Evolutionary conservation across 2,113 vertebrate genomes (phyloP), one percentile per base, ranked within the genome.

Genomic region (Ardeotis arabs): DNA sequence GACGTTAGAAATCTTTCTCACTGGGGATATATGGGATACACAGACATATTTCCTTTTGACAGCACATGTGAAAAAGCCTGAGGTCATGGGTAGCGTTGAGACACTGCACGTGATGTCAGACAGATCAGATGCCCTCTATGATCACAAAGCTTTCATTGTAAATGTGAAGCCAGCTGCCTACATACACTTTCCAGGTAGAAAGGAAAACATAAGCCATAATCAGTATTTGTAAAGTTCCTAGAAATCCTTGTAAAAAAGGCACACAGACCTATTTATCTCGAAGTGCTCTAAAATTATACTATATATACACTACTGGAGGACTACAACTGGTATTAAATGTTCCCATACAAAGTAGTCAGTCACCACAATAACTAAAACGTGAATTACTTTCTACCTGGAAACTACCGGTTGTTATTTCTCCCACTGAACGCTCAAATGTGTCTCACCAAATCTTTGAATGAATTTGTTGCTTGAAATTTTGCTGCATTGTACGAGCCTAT

Each of bases 351-450:
- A 86, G 15, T 14, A 88, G 60, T 44, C 59, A 90, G 64, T 27
- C 69, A 39, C 60, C 56, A 70, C 69, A 91, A 53, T 49, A 76
- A 67, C 59, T 77, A 74, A 88, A 92, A 24, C 47, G 39, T 15
- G 8, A 84, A 56, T 72, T 44, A 35, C 19, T 59, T 84, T 50
- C 64, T 64, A 89, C 31, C 47, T 86, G 72, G 29, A 70, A 92
- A 39, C 60, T 68, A 52, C 56, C 35, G 49, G 44, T 63, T n/a
- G n/a, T 53, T 1, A 5, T 39, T 82, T 82, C 19, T 83, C 55
- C 39, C 0, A 0, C 47, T 68, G 62, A 82, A 74, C 0, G 1
- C 39, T 83, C 78, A 76, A 53, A 70, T 13, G 12, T 47, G 14
- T 68, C 77, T 86, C 64, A 78, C 24, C 24, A 74, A 79, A 68